Percentiles rank a stretch among this genome's conserved stretches.
These are phyloP conservation scores for Hoplodrina ambigua DNA, from an alignment of 2,888 invertebrate genomes.

Conservation along the genomic window DNA sequence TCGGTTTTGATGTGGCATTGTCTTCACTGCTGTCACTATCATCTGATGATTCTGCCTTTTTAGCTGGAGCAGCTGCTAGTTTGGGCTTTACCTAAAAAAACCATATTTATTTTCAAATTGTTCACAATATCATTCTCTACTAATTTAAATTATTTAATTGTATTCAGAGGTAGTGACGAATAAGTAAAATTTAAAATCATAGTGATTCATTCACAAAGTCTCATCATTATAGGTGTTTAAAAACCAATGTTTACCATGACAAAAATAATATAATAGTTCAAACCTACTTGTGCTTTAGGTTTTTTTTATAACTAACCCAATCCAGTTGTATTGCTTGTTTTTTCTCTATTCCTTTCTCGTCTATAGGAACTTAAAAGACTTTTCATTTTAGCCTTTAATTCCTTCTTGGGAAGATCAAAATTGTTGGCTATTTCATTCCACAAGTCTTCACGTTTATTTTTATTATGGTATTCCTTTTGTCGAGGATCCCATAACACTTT, in stretches of 20 bases:
- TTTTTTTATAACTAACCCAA: too few relatives aligned
- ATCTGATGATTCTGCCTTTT: constrained; percentile 72
- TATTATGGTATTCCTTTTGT: too few relatives aligned
- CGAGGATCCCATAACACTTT: too few relatives aligned
- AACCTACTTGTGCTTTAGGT: constrained; percentile 70
- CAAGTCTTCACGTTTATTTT: too few relatives aligned
- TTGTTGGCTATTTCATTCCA: too few relatives aligned
- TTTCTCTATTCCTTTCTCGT: too few relatives aligned
- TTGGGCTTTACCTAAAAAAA: constrained; percentile 54
- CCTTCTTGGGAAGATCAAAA: too few relatives aligned
- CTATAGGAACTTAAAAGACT: too few relatives aligned
- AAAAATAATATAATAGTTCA: not conserved
- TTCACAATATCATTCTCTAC: not conserved
- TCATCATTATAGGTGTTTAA: constrained; percentile 72
- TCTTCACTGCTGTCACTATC: constrained; percentile 70
- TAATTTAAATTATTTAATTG: not conserved
- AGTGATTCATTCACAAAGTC: constrained; percentile 67
- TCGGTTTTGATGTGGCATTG: constrained; percentile 66
- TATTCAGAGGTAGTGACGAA: constrained; percentile 87
- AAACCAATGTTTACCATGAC: constrained; percentile 51
- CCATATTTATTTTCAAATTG: not conserved
- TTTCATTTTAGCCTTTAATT: too few relatives aligned
- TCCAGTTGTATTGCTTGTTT: too few relatives aligned
- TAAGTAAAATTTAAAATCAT: constrained; percentile 69
- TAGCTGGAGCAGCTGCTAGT: constrained; percentile 48